Conservation (phyloP, 2,113 vertebrate genomes). For the Prionailurus bengalensis region DNA sequence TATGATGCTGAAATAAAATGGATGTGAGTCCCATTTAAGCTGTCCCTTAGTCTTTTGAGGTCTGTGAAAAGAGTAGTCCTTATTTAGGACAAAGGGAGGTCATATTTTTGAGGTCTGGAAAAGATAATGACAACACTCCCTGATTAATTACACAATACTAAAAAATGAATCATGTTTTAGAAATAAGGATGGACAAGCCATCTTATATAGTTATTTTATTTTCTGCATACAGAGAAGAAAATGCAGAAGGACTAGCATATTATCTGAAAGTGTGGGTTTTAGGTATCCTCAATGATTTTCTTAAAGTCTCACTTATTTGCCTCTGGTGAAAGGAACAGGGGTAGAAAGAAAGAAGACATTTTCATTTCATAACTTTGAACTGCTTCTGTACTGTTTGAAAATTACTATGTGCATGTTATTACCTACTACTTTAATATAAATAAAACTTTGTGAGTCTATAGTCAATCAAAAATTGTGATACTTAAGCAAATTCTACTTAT, state of each 20-base stretch:
- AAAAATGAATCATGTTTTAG: neutral
- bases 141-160: conserved; percentile 14
- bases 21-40: neutral
- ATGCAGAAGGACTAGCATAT: neutral
- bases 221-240: conserved; percentile 39
- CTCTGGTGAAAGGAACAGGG: neutral
- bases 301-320: conserved; percentile 32
- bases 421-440: conserved; percentile 24
- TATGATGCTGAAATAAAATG: conserved; percentile 66
- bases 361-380: neutral
- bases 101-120: conserved; percentile 23
- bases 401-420: neutral
- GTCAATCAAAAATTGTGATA: conserved; percentile 38
- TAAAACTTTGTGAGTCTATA: conserved; percentile 30
- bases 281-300: conserved; percentile 18
- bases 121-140: neutral
- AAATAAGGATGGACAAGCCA: neutral
- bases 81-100: conserved; percentile 48
- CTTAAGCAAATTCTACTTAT: conserved; percentile 45
- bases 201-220: neutral
- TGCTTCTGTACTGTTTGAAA: conserved; percentile 46
- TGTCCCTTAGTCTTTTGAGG: neutral
- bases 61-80: neutral
- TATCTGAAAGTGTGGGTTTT: neutral
- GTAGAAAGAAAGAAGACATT: neutral